Base-by-base conservation (phyloP, 2,113 vertebrate genomes). In the Siniperca chuatsi region DNA sequence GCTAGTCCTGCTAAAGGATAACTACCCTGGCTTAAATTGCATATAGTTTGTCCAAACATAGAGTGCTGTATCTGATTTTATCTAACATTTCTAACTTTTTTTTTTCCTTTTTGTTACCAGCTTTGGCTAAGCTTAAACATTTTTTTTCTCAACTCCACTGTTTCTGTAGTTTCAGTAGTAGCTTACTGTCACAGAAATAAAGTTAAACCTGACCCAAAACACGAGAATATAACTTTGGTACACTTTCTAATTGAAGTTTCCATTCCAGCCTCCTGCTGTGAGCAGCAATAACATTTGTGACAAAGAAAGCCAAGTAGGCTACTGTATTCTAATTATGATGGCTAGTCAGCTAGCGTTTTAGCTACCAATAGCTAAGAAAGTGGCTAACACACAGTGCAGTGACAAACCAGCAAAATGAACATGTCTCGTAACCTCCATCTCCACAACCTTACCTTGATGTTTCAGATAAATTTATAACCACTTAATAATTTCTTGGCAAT, bases 401-500 rank as follows among this genome's bases (percentile, higher is more conserved):
- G 23, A 82, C 44, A 69, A 55, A 78, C 33, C 16, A 61, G 16
- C 35, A 33, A 13, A 75, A 73, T 75, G 8, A 64, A 79, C n/a
- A 74, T 23, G 61, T 80, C n/a, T 40, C 13, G 7, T 25, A 20
- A 55, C 57, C 46, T 73, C 16, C 7, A 21, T 48, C 54, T 62
- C 20, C 2, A n/a, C 33, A 33, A 16, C 20, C 1, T 12, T 42
- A 54, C 35, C 54, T 74, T 67, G 52, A 78, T 65, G 50, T 82
- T 61, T 25, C 7, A 75, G 40, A 74, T 79, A 58, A 83, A 87
- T 78, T 37, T 55, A 71, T 78, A 82, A 73, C 74, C 57, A 48
- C 78, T 81, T 75, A 78, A 86, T 79, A 58, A 82, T 83, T 83
- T 89, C 20, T 54, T 83, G 79, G 78, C 67, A 74, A 67, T 82